Conservation (phyloP, 2,888 invertebrate genomes). For the Xestoiulus laeticollis region DNA sequence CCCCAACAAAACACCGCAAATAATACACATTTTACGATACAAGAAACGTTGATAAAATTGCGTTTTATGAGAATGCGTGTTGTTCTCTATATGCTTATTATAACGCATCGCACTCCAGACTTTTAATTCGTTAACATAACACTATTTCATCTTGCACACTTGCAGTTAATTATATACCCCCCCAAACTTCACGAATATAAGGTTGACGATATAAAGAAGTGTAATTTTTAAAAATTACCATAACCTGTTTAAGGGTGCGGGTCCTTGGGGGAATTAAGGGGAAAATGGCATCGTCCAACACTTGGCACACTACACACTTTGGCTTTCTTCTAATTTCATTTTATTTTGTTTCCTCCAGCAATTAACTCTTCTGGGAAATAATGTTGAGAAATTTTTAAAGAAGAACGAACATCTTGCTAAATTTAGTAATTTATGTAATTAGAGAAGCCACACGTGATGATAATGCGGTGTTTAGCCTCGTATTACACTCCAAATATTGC, state of each 20-base stretch:
- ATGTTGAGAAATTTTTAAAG: conserved; percentile 14
- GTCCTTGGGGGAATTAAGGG: conserved; percentile 17
- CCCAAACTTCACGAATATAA: too few species aligned
- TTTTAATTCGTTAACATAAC: conserved; percentile 15
- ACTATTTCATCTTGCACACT: not conserved
- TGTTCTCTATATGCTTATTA: not conserved
- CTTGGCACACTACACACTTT: not conserved
- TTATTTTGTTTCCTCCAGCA: conserved; percentile 22
- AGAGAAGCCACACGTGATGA: too few species aligned
- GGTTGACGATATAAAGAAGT: not conserved
- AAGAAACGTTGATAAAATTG: conserved; percentile 23
- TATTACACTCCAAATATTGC: not conserved
- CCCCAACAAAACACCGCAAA: conserved; percentile 19
- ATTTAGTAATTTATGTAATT: not conserved
- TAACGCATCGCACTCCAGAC: not conserved
- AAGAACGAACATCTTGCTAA: not conserved
- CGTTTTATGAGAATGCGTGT: not conserved
- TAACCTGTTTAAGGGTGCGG: conserved; percentile 18
- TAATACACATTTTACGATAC: conserved; percentile 23
- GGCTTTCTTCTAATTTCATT: conserved; percentile 1
- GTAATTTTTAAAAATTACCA: conserved; percentile 24
- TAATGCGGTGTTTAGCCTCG: not conserved
- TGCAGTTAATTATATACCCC: conserved; percentile 3
- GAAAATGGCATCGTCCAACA: not conserved
- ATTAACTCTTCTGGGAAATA: conserved; percentile 8